Evolutionary conservation across 2,888 invertebrate species (phyloP), one percentile per base, ranked within the genome.

Genomic region (Cryptocephalus primarius): DNA sequence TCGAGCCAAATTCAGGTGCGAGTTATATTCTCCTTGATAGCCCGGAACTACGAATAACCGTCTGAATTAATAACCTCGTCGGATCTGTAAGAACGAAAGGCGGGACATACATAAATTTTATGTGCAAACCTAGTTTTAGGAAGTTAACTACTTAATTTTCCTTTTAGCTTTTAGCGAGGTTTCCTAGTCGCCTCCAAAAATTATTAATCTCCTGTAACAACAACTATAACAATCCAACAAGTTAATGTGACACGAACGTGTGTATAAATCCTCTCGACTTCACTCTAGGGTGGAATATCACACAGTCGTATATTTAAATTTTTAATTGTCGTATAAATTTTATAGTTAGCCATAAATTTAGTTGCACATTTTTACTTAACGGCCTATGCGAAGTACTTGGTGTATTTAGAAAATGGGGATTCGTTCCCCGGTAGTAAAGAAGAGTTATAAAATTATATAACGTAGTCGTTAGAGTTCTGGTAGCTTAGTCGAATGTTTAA

Each of bases 401-500:
- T 46, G 22, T 22, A 22, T 22, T 22, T 22, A 22, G 22, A 22
- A 4, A 4, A 22, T 22, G 22, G 22, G 44, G 32, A 32, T 22
- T 9, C 22, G 22, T 9, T 44, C 11, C 9, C 22, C 22, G 3
- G 22, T 22, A 22, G 22, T 22, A 6, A 22, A 22, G 22, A 22
- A 22, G 22, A 22, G 22, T 22, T 22, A 22, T 22, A 6, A 22
- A 6, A 22, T 22, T 22, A 22, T 22, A 22, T 22, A 22, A 22
- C 22, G 22, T 22, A 44, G 54, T 53, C 50, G 54, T 33, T 9
- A 48, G 56, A 56, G 58, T 46, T 40, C 36, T 47, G 42, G 56
- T 56, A 57, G 56, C 43, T 55, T 63, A 63, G 62, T 63, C 62
- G 61, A 62, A 62, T 63, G 62, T 61, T 46, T 49, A 52, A 53